Evolutionary conservation across 64 coral and sea anemone genomes (phyloP).

Genomic region (Dendrophyllia cribrosa): DNA sequence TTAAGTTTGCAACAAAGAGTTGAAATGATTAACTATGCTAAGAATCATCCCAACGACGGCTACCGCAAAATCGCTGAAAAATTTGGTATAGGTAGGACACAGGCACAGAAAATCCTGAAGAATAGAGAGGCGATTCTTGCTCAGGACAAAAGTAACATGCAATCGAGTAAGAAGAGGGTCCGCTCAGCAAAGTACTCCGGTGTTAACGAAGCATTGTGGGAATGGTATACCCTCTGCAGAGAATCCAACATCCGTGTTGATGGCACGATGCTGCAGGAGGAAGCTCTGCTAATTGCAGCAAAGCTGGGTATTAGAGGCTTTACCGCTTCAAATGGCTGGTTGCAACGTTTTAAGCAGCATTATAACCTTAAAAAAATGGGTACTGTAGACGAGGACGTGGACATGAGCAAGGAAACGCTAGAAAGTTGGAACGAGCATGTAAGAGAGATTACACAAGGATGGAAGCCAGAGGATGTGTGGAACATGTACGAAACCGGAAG

Average conservation of each 20-base stretch:
- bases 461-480: background rate
- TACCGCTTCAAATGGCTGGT: conserved; percentile 3
- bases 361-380: too few species aligned
- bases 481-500: background rate
- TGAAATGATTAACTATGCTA: background rate
- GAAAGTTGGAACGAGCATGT: background rate
- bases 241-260: background rate
- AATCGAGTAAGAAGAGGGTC: background rate
- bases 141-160: background rate
- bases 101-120: too few species aligned
- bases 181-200: background rate
- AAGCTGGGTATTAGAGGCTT: background rate
- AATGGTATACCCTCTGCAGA: background rate
- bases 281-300: background rate
- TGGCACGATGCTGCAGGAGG: background rate
- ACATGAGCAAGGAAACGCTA: background rate
- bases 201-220: background rate
- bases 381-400: background rate
- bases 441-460: background rate
- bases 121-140: background rate
- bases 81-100: background rate
- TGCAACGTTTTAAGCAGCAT: background rate
- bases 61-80: background rate
- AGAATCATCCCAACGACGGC: background rate
- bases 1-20: background rate